Evolutionary conservation across 1,140 invertebrate species (phyloP), one percentile per base, ranked within the genome.

Genomic region (Drosophila watanabei): DNA sequence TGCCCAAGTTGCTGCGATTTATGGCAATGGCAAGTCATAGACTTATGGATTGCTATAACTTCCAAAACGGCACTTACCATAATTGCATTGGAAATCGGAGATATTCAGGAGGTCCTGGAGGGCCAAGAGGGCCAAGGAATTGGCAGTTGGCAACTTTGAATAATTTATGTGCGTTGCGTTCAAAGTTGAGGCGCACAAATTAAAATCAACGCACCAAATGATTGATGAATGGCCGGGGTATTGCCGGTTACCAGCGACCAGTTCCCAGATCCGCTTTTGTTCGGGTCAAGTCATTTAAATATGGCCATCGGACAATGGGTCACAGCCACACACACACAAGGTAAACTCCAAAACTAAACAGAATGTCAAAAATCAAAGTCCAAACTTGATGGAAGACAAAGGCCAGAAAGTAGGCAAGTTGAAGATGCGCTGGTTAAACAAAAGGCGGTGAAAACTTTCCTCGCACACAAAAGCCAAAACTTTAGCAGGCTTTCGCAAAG

Each of bases 301-400:
- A 89, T 64, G 70, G 78, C 41, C 77, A 66, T 75, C 37, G 64
- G 63, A 84, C 81, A 84, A 84, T 80, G 61, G 68, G 32, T 35
- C 66, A 64, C 30, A 54, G 33, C 28, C 58, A 76, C 77, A 78
- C 77, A 76, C 77, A 75, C 77, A 78, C 77, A 88, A 89, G 73
- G 85, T 79, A 75, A 81, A 72, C 72, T 69, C 62, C 37, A 75
- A 85, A 57, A 57, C 82, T 80, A 90, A 88, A 89, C 65, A 90
- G 86, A 90, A 89, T 89, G 86, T 89, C 85, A 89, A 89, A 88
- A 89, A 89, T 89, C 85, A 89, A 89, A 89, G 85, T 85, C 85
- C 69, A 81, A 82, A 80, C 71, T 64, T 56, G 64, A 81, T 79
- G 54, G 79, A 86, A 89, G 82, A 90, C 81, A 90, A 89, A 82